These are phyloP conservation scores for Antheraea assamensis DNA, from an alignment of 2,888 invertebrate species.

Conservation along the genomic window DNA sequence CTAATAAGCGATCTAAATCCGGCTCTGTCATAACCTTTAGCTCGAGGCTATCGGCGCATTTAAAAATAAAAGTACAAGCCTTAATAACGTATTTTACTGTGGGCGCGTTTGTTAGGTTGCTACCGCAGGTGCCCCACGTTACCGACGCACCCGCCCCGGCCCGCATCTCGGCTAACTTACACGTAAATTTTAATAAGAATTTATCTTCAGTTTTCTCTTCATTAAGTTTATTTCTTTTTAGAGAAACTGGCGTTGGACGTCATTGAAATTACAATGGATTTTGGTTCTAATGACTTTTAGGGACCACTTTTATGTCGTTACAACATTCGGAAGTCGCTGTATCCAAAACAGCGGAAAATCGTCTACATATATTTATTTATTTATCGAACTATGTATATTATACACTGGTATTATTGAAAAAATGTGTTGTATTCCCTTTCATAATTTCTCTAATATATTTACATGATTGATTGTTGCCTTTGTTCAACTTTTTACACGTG, in stretches of 20 bases:
- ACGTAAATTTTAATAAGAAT: conserved; percentile 3
- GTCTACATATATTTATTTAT: too few species aligned
- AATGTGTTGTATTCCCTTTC: too few species aligned
- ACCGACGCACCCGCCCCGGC: conserved; percentile 28
- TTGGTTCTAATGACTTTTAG: too few species aligned
- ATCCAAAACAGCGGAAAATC: too few species aligned
- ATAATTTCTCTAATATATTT: too few species aligned
- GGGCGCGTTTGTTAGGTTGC: conserved; percentile 59
- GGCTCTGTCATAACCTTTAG: conserved; percentile 76
- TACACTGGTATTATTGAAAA: too few species aligned
- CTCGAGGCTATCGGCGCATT: conserved; percentile 73
- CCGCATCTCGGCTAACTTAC: not conserved
- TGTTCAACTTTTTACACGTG: too few species aligned
- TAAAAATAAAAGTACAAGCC: conserved; percentile 77
- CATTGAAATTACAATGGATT: not conserved
- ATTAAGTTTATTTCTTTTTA: conserved; percentile 4
- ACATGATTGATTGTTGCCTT: too few species aligned
- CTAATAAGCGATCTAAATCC: conserved; percentile 40
- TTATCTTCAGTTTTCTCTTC: conserved; percentile 15
- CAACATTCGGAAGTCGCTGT: too few species aligned
- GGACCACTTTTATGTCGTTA: too few species aligned
- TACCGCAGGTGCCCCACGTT: conserved; percentile 64
- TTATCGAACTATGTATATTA: too few species aligned
- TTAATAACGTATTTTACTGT: conserved; percentile 76
- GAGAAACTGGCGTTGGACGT: not conserved